Base-by-base conservation (phyloP, 2,797 vertebrate genomes). In the Serranus cabrilla region DNA sequence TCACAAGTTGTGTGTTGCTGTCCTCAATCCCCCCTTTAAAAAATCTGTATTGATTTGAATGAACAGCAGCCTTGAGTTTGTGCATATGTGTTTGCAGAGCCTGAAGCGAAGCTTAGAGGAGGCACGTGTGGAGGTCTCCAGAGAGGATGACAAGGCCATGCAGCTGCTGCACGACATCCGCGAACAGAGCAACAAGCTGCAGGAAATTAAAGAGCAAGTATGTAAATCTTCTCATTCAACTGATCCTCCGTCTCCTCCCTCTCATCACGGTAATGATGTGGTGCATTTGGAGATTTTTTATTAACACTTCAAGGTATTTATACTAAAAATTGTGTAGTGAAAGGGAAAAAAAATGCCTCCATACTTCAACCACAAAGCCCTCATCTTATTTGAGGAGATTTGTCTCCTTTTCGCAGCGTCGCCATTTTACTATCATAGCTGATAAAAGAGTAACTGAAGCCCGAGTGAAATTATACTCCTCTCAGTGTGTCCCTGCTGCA, bases 191-290 rank as follows among this genome's bases (percentile, higher is more conserved):
- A 96, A 96, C 95, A 99, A 99, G 95, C 96, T 99, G 85, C 98
- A 99, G 86, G 98, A 99, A 95, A 99, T 99, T 95, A 99, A 99
- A 94, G 98, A 99, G 91, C 98, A 99, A 96, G 98, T 99, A 95
- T 76, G 91, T 80, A 45, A 59, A 81, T 63, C 21, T 52, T 73
- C 45, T 80, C 50, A 64, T 60, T 74, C 47, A 60, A 42, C 59
- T 21, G 2, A 37, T 82, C 49, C 45, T 46, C 21, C 17, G 39
- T 78, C 56, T 65, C 50, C 72, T 71, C 59, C 50, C 31, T 11
- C 43, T 81, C 69, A 70, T 86, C 37, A 65, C 3, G 3, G 67
- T 79, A 78, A 85, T 80, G 31, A 74, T 76, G 70, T 58, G 34
- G 56, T 72, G 23, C 52, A 72, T 64, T 54, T 73, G n/a, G 5